Evolutionary conservation across 2,888 invertebrate species (phyloP).

Genomic region (Meteorus cinctellus): DNA sequence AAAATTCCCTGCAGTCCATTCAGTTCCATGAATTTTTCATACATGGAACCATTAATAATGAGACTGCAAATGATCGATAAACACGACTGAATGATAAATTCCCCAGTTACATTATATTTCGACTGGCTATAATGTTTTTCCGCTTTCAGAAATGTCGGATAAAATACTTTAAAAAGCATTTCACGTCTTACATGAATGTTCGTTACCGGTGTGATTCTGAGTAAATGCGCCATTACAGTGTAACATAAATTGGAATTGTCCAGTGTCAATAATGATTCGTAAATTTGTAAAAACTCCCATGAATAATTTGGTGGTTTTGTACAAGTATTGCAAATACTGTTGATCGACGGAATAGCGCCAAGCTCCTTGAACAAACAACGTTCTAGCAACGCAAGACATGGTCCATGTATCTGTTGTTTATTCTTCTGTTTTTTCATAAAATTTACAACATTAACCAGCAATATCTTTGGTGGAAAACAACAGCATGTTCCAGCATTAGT

Average conservation of each 20-base stretch:
- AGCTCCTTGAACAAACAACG: conserved; percentile 78
- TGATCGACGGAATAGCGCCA: conserved; percentile 71
- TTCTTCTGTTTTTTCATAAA: conserved; percentile 71
- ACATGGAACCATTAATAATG: conserved; percentile 76
- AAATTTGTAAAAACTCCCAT: conserved; percentile 78
- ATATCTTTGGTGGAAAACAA: conserved; percentile 77
- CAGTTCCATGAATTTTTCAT: conserved; percentile 77
- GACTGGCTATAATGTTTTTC: conserved; percentile 66
- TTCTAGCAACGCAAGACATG: conserved; percentile 76
- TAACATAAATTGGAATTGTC: conserved; percentile 77
- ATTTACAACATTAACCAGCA: conserved; percentile 75
- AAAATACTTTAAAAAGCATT: conserved; percentile 77
- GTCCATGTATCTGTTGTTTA: conserved; percentile 56
- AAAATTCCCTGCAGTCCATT: conserved; percentile 77
- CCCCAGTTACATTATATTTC: conserved; percentile 73
- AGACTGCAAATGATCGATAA: conserved; percentile 78
- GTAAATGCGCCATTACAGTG: conserved; percentile 76
- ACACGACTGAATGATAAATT: conserved; percentile 78
- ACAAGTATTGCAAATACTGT: conserved; percentile 70
- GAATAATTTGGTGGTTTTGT: conserved; percentile 63
- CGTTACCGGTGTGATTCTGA: conserved; percentile 77
- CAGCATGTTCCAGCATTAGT: conserved; percentile 78
- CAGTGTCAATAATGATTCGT: conserved; percentile 76
- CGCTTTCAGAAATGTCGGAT: conserved; percentile 71
- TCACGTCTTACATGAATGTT: conserved; percentile 76